Conservation (phyloP, 2,888 invertebrate genomes). For the Steinernema scapterisci region DNA sequence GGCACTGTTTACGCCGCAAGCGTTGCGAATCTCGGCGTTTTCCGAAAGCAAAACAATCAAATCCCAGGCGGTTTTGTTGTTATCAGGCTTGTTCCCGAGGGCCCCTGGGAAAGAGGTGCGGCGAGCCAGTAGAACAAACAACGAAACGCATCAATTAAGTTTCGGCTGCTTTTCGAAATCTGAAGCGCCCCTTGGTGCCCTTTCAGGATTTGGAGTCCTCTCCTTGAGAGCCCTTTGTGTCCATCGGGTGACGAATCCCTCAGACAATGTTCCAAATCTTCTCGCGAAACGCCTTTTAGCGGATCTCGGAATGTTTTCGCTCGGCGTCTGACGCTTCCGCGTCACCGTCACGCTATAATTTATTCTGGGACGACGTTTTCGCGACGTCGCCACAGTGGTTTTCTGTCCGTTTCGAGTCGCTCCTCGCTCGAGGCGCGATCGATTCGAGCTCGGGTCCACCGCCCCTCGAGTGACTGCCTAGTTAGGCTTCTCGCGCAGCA, state of each 20-base stretch:
- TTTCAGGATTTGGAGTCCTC: no score
- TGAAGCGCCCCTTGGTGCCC: no score
- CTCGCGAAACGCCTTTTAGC: not conserved
- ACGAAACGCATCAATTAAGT: not conserved
- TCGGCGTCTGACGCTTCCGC: not conserved
- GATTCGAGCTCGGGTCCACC: constrained; percentile 8
- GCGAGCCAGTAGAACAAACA: not conserved
- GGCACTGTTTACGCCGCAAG: no score
- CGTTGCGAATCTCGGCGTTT: no score
- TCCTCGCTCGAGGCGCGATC: constrained; percentile 13
- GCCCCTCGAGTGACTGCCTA: constrained; percentile 9
- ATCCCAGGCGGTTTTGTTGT: no score
- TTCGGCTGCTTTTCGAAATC: not conserved
- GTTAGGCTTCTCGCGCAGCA: constrained; percentile 33
- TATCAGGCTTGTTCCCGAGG: not conserved
- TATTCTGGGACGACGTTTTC: not conserved
- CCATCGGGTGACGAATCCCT: no score
- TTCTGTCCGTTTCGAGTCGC: not conserved
- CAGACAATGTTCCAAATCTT: no score
- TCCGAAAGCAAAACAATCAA: no score
- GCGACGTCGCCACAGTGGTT: not conserved
- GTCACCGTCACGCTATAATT: not conserved
- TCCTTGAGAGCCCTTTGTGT: no score
- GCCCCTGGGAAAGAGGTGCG: constrained; percentile 2
- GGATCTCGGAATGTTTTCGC: not conserved